These are phyloP conservation scores for Macroglossus sobrinus DNA, from an alignment of 2,113 vertebrate genomes.

Conservation along the genomic window DNA sequence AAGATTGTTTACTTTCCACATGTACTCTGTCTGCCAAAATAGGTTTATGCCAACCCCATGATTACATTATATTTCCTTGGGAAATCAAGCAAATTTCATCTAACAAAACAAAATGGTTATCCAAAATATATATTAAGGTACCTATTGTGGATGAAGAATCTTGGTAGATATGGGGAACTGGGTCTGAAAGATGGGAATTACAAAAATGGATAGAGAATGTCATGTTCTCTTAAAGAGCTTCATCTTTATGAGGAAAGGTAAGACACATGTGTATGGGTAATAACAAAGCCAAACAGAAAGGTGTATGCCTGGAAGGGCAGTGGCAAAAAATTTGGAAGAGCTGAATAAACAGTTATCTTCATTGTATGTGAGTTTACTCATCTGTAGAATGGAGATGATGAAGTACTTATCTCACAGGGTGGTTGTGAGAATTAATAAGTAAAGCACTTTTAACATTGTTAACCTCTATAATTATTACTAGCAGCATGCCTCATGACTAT, in stretches of 20 bases:
- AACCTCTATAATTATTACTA: not conserved
- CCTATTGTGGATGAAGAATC: not conserved
- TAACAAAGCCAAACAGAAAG: not conserved
- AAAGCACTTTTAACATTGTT: not conserved
- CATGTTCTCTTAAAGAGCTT: not conserved
- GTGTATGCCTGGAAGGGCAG: not conserved
- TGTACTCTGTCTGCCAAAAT: not conserved
- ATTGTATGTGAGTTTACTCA: not conserved
- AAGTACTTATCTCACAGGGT: not conserved
- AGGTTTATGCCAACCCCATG: not conserved
- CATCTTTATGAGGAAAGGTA: not conserved
- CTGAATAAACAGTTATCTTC: not conserved
- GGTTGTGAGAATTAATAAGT: not conserved
- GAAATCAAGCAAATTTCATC: not conserved
- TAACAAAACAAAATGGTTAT: not conserved
- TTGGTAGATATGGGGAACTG: not conserved
- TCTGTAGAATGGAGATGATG: not conserved
- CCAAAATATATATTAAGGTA: not conserved
- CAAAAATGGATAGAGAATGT: not conserved
- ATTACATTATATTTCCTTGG: not conserved
- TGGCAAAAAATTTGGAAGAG: not conserved
- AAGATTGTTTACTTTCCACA: not conserved
- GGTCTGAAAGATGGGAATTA: not conserved
- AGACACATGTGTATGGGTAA: not conserved
- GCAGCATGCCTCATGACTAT: not conserved